Conservation (phyloP, 2,797 vertebrate species). For the Phyllotis vaccarum region DNA sequence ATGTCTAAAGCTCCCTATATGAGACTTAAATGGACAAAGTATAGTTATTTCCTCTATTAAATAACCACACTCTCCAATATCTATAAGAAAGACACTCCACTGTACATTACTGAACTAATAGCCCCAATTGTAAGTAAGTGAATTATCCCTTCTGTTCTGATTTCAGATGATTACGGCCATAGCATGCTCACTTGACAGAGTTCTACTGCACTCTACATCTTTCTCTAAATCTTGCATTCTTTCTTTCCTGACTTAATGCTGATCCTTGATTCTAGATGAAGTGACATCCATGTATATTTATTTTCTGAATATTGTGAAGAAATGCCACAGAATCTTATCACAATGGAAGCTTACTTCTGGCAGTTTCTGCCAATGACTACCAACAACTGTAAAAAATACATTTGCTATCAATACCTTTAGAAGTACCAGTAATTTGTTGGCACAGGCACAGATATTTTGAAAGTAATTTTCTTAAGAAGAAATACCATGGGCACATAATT, state of each 20-base stretch:
- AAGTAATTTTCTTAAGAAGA: background rate
- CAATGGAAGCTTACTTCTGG: background rate
- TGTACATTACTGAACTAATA: background rate
- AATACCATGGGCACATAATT: background rate
- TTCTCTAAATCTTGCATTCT: background rate
- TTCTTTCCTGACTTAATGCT: background rate
- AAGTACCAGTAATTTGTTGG: background rate
- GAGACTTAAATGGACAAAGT: background rate
- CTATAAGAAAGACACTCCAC: background rate
- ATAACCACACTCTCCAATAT: background rate
- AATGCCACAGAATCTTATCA: background rate
- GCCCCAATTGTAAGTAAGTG: background rate
- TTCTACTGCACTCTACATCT: background rate
- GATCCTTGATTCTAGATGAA: no score
- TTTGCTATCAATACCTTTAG: background rate
- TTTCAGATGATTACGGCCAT: background rate
- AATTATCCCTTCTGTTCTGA: background rate
- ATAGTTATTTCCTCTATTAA: background rate
- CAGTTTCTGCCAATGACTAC: background rate
- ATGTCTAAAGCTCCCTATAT: background rate
- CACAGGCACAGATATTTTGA: background rate
- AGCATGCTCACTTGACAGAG: background rate
- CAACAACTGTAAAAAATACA: background rate
- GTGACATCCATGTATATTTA: background rate
- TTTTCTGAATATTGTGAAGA: background rate